phyloP scores from a whole-genome alignment of 2,113 vertebrate species.

The Chlorodrepanis virens region DNA sequence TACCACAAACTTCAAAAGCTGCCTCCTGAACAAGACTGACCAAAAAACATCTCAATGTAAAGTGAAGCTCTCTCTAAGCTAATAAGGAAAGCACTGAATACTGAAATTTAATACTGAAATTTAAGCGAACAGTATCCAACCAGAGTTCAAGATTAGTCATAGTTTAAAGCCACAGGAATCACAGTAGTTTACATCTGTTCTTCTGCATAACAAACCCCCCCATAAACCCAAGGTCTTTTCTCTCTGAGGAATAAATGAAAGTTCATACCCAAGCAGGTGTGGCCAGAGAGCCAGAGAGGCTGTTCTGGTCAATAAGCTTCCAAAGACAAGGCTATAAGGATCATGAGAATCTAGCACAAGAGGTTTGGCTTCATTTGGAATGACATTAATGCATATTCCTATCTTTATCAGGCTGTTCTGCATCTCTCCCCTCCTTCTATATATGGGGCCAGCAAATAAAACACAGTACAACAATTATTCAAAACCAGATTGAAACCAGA shows the following conservation, averaged over 20 bases:
- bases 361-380: background rate
- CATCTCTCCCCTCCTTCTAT: background rate
- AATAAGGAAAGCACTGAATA: background rate
- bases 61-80: background rate
- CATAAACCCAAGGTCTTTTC: background rate
- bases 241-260: background rate
- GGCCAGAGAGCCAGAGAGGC: background rate
- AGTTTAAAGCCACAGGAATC: background rate
- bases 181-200: background rate
- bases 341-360: background rate
- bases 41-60: background rate
- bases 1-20: background rate
- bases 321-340: background rate
- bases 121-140: background rate
- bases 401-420: background rate
- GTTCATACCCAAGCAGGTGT: rapidly evolving
- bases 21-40: background rate
- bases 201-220: background rate
- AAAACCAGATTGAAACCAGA: background rate
- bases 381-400: background rate
- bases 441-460: background rate
- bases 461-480: background rate
- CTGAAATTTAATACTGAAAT: background rate
- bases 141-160: background rate
- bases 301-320: background rate